phyloP scores from a whole-genome alignment of 2,113 vertebrate genomes.

The Passerina amoena region DNA sequence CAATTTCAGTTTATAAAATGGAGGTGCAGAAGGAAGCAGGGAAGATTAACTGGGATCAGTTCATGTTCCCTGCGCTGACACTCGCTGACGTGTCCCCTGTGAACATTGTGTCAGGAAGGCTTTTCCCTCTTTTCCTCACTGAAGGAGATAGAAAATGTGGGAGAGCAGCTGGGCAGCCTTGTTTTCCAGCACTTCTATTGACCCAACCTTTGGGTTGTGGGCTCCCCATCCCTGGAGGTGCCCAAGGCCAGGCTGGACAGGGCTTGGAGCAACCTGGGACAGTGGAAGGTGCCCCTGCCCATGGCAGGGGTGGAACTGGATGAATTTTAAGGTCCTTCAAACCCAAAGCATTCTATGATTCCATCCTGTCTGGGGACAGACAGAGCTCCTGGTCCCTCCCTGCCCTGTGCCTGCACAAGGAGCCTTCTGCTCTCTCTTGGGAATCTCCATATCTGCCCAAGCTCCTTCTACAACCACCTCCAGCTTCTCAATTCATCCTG shows the following conservation, averaged over 20 bases:
- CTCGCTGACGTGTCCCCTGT: neutral
- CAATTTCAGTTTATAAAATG: conserved; percentile 25
- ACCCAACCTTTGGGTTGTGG: accelerated
- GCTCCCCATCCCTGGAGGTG: neutral
- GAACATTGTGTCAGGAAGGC: neutral
- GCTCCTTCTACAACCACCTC: neutral
- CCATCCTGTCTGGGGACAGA: neutral
- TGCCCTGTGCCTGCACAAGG: neutral
- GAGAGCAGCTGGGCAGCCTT: neutral
- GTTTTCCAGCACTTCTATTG: neutral
- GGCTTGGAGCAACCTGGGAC: neutral
- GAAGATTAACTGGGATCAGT: conserved; percentile 28
- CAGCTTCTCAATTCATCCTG: neutral
- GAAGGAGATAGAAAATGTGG: neutral
- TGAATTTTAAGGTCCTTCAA: neutral
- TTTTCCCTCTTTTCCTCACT: neutral
- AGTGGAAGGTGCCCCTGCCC: neutral
- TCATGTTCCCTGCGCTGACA: neutral
- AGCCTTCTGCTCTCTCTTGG: neutral
- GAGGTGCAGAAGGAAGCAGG: conserved; percentile 4
- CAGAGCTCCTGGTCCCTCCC: neutral
- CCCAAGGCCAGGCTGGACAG: neutral
- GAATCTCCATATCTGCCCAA: neutral
- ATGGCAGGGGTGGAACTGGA: neutral
- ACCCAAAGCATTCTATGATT: neutral